These are phyloP conservation scores for Arenaria interpres DNA, from an alignment of 2,113 vertebrate species.

Conservation along the genomic window DNA sequence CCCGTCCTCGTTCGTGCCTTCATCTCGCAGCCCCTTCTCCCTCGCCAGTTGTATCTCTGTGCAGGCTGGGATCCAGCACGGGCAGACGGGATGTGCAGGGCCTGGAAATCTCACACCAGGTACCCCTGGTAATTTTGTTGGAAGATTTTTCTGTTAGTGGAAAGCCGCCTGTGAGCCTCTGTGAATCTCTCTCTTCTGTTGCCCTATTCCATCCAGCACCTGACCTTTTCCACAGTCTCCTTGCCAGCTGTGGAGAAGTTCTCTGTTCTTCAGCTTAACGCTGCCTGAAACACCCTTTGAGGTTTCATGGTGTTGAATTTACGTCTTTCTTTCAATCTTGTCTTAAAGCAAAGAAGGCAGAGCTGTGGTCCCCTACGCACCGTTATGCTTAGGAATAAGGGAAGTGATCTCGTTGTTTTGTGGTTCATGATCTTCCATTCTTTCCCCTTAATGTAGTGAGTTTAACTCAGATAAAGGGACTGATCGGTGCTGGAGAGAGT, in stretches of 20 bases:
- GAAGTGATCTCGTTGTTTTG: background rate
- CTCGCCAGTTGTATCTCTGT: background rate
- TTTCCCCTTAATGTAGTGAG: rapidly evolving
- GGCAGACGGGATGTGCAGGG: background rate
- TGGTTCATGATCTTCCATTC: rapidly evolving
- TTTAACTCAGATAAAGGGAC: background rate
- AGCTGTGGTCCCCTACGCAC: background rate
- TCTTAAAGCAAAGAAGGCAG: background rate
- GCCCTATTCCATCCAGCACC: background rate
- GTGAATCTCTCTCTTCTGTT: background rate
- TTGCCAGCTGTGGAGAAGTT: background rate
- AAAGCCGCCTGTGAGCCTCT: background rate
- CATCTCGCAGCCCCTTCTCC: background rate
- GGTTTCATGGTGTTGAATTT: background rate
- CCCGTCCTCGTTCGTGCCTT: background rate
- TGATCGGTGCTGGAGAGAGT: background rate
- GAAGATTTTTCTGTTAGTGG: background rate
- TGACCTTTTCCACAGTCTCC: background rate
- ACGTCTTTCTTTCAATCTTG: background rate
- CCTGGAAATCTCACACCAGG: rapidly evolving
- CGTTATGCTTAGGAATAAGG: background rate
- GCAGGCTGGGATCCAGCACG: background rate
- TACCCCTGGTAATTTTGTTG: background rate
- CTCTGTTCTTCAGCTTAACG: background rate
- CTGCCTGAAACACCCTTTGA: background rate